These are phyloP conservation scores for Psittacara wagleri DNA, from an alignment of 2,113 vertebrate species.

Conservation along the genomic window DNA sequence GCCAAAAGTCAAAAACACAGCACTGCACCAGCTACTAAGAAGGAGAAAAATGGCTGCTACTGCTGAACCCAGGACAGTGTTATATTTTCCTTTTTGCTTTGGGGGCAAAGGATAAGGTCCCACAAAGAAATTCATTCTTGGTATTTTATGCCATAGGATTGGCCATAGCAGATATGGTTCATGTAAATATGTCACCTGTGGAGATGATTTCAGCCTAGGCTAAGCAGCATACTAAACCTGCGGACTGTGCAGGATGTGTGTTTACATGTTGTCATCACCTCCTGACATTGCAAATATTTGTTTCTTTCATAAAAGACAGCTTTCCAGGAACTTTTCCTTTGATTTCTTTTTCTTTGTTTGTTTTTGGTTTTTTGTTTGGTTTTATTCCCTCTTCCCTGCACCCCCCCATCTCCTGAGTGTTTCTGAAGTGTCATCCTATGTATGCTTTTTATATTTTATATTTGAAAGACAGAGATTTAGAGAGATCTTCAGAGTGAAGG, in stretches of 20 bases:
- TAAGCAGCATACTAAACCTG: background rate
- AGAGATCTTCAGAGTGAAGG: background rate
- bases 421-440: background rate
- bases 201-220: background rate
- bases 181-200: background rate
- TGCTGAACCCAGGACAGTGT: too few species aligned
- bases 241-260: background rate
- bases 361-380: background rate
- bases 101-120: background rate
- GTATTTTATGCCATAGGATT: background rate
- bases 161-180: background rate
- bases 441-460: background rate
- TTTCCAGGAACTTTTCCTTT: background rate
- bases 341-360: background rate
- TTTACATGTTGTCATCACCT: background rate
- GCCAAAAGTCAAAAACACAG: too few species aligned
- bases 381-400: background rate
- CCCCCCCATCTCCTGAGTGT: background rate
- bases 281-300: background rate
- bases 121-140: background rate
- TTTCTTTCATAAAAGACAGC: background rate
- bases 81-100: background rate
- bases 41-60: too few species aligned
- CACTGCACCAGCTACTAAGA: too few species aligned
- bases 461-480: background rate